Evolutionary conservation across 2,888 invertebrate species (phyloP).

Genomic region (Elysia crispata): DNA sequence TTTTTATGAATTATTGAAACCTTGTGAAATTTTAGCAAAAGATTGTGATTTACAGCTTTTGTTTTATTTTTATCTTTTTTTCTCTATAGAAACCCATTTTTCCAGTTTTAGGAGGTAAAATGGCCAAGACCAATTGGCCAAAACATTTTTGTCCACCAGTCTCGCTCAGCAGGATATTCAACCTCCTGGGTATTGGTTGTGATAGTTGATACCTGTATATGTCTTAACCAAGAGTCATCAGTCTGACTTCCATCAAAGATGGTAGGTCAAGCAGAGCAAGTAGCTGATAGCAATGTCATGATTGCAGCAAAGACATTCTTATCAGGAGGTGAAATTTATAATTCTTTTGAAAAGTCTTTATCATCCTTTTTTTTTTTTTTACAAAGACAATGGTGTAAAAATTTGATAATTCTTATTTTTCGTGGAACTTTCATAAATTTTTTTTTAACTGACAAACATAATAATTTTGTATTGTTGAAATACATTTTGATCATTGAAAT

Average conservation of each 20-base stretch:
- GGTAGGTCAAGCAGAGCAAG: conserved; percentile 20
- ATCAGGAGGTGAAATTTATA: conserved; percentile 60
- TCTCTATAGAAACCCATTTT: too few species aligned
- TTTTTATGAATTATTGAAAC: too few species aligned
- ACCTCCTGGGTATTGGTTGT: too few species aligned
- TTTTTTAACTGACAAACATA: neutral
- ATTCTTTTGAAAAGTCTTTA: neutral
- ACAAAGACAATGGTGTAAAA: neutral
- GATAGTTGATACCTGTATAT: too few species aligned
- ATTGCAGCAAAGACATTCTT: conserved; percentile 59
- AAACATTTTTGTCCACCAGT: too few species aligned
- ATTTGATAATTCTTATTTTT: neutral
- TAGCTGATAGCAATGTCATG: conserved; percentile 40
- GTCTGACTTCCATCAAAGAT: conserved; percentile 12
- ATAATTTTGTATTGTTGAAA: neutral
- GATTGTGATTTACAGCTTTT: too few species aligned
- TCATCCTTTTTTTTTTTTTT: conserved; percentile 3
- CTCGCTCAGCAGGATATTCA: too few species aligned
- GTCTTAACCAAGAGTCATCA: too few species aligned
- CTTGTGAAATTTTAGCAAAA: too few species aligned
- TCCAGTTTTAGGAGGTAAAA: neutral
- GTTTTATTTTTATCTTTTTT: too few species aligned
- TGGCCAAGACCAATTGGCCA: too few species aligned
- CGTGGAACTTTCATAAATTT: neutral
- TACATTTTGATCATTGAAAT: too few species aligned